Evolutionary conservation across 2,797 vertebrate genomes (phyloP), one percentile per base, ranked within the genome.

Genomic region (Martes flavigula): DNA sequence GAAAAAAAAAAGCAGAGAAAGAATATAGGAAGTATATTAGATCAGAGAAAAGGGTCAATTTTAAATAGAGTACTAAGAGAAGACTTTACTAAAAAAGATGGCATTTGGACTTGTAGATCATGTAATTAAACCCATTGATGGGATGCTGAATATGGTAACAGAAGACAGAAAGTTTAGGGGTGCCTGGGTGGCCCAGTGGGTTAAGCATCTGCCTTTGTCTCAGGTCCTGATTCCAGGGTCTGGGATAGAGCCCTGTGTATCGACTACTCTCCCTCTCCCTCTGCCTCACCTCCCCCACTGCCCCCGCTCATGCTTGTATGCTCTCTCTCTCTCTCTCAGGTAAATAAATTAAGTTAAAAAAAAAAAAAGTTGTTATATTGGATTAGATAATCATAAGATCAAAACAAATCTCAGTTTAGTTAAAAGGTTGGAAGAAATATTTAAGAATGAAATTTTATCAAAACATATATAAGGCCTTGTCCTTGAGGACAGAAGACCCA

Each of bases 351-450:
- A 66, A 54, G 51, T 18, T 2, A 54, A 54, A 54, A 51, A 62
- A 62, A 27, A 32, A 60, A 75, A 90, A 48, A 68, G n/a, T 51
- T 87, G 72, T 84, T 77, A 66, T 23, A 73, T 40, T 92, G 32
- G 5, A 93, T 35, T 35, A 96, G 35, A 89, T 6, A 73, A 51
- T n/a, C 35, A n/a, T 32, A 70, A 58, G 43, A 93, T 46, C 43
- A 85, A 94, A 96, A 93, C 43, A 86, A 70, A 78, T 68, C 20
- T 91, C 32, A 88, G 46, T 78, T 79, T 90, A 35, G n/a, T 87
- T 96, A 93, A 48, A 54, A 79, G 77, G 54, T 46, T 84, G 48
- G 84, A 58, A 70, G 56, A 68, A 81, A 60, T 82, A 11, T 54
- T 87, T 87, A 62, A 91, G 48, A 62, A 83, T 87, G 40, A 20